phyloP scores from a whole-genome alignment of 2,113 vertebrate genomes.

The Crypturellus undulatus region DNA sequence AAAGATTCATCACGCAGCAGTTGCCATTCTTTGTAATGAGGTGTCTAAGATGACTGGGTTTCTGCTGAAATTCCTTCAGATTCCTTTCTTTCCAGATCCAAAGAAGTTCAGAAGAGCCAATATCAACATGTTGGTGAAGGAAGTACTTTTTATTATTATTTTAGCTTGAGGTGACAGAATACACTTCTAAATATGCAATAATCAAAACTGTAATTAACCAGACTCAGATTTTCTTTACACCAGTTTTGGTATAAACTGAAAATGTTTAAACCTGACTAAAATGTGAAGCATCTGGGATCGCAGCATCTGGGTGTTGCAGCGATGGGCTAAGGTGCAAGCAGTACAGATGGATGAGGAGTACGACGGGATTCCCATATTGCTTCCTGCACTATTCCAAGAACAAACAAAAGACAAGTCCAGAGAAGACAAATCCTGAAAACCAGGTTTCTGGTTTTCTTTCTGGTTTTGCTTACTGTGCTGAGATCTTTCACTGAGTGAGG shows the following conservation, averaged over 20 bases:
- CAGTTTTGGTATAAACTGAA: neutral
- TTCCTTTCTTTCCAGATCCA: neutral
- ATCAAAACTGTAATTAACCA: neutral
- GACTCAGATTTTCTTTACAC: neutral
- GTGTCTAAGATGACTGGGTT: neutral
- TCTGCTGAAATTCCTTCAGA: neutral
- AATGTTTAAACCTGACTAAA: neutral
- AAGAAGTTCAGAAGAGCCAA: neutral
- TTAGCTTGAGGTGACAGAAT: neutral
- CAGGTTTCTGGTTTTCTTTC: too few species aligned
- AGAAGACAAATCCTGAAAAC: neutral
- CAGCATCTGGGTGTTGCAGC: neutral
- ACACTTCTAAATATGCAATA: neutral
- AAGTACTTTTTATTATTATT: neutral
- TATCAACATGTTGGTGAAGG: neutral
- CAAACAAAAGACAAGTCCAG: neutral
- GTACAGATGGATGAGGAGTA: neutral
- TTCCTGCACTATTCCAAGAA: neutral
- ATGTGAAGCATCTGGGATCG: too few species aligned
- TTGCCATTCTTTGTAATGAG: constrained; percentile 1
- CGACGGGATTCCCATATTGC: neutral
- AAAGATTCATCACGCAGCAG: neutral
- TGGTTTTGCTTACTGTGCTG: neutral
- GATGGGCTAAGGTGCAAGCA: neutral
- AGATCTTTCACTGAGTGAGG: neutral